Conservation (phyloP, 2,888 invertebrate genomes). For the Amorpha juglandis region DNA sequence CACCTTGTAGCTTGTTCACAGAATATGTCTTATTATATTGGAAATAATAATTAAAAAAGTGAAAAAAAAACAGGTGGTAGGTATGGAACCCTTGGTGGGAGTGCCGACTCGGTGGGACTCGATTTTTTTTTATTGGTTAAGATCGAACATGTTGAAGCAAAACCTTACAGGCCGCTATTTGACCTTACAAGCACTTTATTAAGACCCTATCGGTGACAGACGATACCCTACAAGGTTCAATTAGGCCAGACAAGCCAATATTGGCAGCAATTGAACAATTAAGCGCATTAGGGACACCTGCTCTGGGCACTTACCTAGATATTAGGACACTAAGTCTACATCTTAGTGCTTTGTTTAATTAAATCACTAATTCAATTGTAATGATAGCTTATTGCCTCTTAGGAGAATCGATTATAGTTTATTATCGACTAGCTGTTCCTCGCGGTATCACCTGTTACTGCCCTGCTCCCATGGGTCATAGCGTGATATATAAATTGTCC, state of each 20-base stretch:
- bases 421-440: too few relatives aligned
- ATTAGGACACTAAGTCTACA: not conserved
- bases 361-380: conserved; percentile 3
- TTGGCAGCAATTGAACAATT: conserved; percentile 16
- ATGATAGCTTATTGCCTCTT: not conserved
- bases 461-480: too few relatives aligned
- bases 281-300: conserved; percentile 11
- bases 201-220: not conserved
- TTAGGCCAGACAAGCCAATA: conserved; percentile 15
- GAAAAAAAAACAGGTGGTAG: too few relatives aligned
- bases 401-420: not conserved
- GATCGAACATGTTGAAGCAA: too few relatives aligned
- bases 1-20: too few relatives aligned
- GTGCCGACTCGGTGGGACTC: too few relatives aligned
- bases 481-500: too few relatives aligned
- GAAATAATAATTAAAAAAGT: too few relatives aligned
- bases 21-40: too few relatives aligned
- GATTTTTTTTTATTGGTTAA: too few relatives aligned
- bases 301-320: conserved; percentile 6
- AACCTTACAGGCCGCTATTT: not conserved
- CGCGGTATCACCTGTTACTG: too few relatives aligned
- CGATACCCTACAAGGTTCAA: not conserved
- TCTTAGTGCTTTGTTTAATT: conserved; percentile 5
- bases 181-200: not conserved
- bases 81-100: too few relatives aligned